Percentiles rank a stretch among this genome's conserved stretches.
Conservation (phyloP, 2,888 invertebrate genomes). For the Proisotoma minuta region DNA sequence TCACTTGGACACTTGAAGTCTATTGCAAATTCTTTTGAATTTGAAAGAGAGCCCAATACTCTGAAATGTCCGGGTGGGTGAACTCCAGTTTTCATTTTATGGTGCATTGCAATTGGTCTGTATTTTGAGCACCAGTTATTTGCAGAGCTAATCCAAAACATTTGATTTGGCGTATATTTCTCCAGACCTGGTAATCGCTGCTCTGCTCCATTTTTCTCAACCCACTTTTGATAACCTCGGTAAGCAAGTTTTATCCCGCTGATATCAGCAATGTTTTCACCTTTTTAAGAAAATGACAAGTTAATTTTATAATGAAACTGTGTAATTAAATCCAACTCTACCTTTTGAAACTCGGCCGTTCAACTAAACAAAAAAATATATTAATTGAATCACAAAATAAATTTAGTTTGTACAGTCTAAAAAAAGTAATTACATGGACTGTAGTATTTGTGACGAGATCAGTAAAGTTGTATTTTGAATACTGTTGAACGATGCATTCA, state of each 20-base stretch:
- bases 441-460: constrained; percentile 48
- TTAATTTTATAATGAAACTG: too few species aligned
- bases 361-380: constrained; percentile 58
- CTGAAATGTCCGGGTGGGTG: constrained; percentile 51
- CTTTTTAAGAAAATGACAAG: too few species aligned
- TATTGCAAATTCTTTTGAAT: constrained; percentile 49
- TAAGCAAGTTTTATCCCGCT: constrained; percentile 69
- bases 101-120: constrained; percentile 57
- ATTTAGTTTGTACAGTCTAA: not conserved
- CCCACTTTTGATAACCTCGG: constrained; percentile 35
- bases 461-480: constrained; percentile 52
- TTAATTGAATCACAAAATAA: not conserved
- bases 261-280: constrained; percentile 93
- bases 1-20: constrained; percentile 51
- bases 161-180: constrained; percentile 34
- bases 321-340: too few species aligned
- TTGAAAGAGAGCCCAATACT: constrained; percentile 50
- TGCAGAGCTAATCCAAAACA: constrained; percentile 38
- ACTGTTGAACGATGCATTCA: constrained; percentile 55
- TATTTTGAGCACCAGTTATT: constrained; percentile 58
- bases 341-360: constrained; percentile 75
- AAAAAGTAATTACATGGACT: constrained; percentile 21
- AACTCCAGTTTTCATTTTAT: constrained; percentile 49
- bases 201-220: constrained; percentile 28
- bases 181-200: constrained; percentile 33